Conservation (phyloP, 2,888 invertebrate species). For the Dascillus cervinus region DNA sequence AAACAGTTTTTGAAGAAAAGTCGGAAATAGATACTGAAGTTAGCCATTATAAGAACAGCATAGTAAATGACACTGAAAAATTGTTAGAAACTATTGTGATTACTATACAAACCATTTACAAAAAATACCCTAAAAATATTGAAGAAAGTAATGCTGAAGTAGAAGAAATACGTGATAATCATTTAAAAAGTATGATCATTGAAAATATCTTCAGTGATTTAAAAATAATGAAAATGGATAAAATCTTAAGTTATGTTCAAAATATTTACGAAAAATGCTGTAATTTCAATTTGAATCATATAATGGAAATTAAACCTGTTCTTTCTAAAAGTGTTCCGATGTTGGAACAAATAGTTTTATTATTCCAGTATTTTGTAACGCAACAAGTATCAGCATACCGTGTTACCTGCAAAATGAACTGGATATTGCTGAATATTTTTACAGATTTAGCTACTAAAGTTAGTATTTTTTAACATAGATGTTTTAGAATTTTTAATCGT, state of each 20-base stretch:
- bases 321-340: constrained; percentile 51
- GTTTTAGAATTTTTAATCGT: too few species aligned
- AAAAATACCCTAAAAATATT: constrained; percentile 36
- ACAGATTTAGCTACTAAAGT: constrained; percentile 70
- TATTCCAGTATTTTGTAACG: constrained; percentile 72
- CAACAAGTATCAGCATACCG: constrained; percentile 73
- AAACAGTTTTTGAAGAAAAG: constrained; percentile 27
- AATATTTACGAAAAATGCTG: constrained; percentile 41
- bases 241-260: constrained; percentile 33
- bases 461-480: constrained; percentile 16
- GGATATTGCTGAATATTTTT: constrained; percentile 76
- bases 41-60: constrained; percentile 1
- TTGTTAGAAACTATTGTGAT: constrained; percentile 41
- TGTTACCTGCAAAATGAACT: constrained; percentile 73
- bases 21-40: constrained; percentile 2
- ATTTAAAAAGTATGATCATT: constrained; percentile 59
- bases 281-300: constrained; percentile 32
- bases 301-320: constrained; percentile 23
- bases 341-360: constrained; percentile 65
- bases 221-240: constrained; percentile 48
- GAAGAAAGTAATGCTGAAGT: constrained; percentile 32
- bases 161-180: constrained; percentile 51
- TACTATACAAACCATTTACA: constrained; percentile 52
- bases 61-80: constrained; percentile 12
- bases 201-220: constrained; percentile 57